Conservation (phyloP, 2,888 invertebrate genomes). For the Drosophila subquinaria region DNA sequence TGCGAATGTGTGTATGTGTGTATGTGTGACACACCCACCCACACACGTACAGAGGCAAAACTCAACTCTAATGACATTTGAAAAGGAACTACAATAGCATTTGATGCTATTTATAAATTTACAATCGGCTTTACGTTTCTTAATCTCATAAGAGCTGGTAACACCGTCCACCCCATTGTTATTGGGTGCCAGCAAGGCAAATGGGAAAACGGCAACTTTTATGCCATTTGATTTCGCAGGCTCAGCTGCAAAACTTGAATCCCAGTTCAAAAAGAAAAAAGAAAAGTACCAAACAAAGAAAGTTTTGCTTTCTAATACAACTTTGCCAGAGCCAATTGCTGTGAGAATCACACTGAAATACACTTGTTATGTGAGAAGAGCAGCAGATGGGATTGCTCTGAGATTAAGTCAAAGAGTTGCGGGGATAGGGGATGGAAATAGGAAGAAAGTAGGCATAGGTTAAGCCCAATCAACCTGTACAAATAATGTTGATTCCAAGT, state of each 20-base stretch:
- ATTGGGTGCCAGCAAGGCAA: constrained; percentile 39
- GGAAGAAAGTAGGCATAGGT: constrained; percentile 13
- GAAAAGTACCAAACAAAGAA: constrained; percentile 59
- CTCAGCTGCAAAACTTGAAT: constrained; percentile 43
- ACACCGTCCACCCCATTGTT: constrained; percentile 59
- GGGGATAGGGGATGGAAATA: background rate
- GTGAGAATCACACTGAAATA: constrained; percentile 42
- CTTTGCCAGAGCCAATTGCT: constrained; percentile 49
- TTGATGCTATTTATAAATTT: constrained; percentile 78
- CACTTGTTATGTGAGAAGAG: constrained; percentile 49
- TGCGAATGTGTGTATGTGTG: constrained; percentile 46
- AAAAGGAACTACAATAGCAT: constrained; percentile 57
- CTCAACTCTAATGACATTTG: constrained; percentile 62
- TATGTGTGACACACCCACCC: background rate
- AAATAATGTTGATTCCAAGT: constrained; percentile 8
- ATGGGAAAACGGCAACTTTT: constrained; percentile 44
- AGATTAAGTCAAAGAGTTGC: constrained; percentile 33
- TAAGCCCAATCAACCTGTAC: constrained; percentile 3
- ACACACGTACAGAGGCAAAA: constrained; percentile 10
- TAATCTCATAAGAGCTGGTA: constrained; percentile 76
- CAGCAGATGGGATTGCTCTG: constrained; percentile 54
- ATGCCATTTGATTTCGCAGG: constrained; percentile 70
- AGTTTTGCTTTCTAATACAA: constrained; percentile 74
- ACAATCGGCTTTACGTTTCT: constrained; percentile 68
- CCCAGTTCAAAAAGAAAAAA: constrained; percentile 20